Evolutionary conservation across 1,140 invertebrate genomes (phyloP).

Genomic region (Aphaenogaster floridana): DNA sequence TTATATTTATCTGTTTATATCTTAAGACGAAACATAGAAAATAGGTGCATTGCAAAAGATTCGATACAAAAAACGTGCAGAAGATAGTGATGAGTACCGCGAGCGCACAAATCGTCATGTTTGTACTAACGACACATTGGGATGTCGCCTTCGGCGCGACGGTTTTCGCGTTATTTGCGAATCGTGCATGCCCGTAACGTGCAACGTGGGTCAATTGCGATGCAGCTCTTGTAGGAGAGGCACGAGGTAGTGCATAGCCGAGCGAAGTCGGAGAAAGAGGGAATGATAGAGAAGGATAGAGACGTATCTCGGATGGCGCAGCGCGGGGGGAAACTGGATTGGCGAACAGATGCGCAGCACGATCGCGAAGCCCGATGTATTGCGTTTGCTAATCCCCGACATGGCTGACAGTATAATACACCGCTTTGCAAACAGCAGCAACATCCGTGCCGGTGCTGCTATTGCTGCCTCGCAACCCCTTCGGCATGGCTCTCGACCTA

Average conservation of each 20-base stretch:
- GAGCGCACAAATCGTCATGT: conserved; percentile 44
- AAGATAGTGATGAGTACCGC: conserved; percentile 27
- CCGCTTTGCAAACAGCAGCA: conserved; percentile 85
- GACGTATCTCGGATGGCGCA: conserved; percentile 25
- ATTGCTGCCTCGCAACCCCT: conserved; percentile 69
- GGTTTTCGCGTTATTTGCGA: conserved; percentile 83
- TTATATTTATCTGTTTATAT: neutral
- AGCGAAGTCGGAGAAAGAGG: conserved; percentile 62
- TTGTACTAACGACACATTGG: conserved; percentile 52
- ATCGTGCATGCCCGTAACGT: conserved; percentile 76
- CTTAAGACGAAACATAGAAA: neutral
- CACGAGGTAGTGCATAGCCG: conserved; percentile 60
- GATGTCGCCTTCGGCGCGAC: conserved; percentile 55
- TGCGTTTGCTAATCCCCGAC: conserved; percentile 86
- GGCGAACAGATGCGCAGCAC: conserved; percentile 85
- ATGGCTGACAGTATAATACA: conserved; percentile 86
- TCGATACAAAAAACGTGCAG: neutral
- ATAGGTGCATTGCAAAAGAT: neutral
- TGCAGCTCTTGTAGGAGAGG: conserved; percentile 80
- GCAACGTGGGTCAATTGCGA: conserved; percentile 82
- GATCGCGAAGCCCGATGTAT: conserved; percentile 85
- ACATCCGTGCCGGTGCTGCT: conserved; percentile 69
- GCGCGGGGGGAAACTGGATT: conserved; percentile 54
- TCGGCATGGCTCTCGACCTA: conserved; percentile 63
- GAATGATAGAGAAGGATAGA: neutral